Percentiles rank a stretch among this genome's conserved stretches.
These are phyloP conservation scores for Drosophila pseudoobscura DNA, from an alignment of 1,140 invertebrate species.

Conservation along the genomic window DNA sequence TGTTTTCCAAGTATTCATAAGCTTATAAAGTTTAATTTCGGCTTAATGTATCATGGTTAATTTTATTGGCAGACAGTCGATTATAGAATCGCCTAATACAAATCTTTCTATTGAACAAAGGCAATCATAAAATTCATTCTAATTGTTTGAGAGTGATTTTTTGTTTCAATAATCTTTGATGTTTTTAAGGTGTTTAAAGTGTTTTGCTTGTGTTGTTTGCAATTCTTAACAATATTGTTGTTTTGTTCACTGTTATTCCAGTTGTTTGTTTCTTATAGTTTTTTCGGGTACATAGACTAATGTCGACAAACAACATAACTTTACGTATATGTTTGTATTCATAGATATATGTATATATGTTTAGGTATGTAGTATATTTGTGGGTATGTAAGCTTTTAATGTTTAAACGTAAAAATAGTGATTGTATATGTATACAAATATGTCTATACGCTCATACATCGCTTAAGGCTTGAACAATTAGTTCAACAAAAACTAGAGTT, in stretches of 20 bases:
- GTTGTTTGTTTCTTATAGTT: neutral
- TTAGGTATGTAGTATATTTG: constrained; percentile 3
- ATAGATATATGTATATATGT: constrained; percentile 3
- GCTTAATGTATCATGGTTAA: constrained; percentile 30
- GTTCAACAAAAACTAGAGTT: no score
- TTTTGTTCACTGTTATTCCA: constrained; percentile 7
- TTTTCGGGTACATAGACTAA: constrained; percentile 27
- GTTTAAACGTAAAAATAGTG: no score
- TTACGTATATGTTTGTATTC: constrained; percentile 12
- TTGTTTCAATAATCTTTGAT: constrained; percentile 2
- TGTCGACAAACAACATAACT: constrained; percentile 27
- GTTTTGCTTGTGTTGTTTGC: neutral
- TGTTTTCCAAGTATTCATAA: constrained; percentile 40
- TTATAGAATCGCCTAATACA: constrained; percentile 44
- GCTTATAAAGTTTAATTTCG: constrained; percentile 45
- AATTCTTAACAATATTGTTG: constrained; percentile 20
- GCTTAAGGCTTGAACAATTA: neutral
- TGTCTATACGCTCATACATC: constrained; percentile 4
- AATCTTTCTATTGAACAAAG: constrained; percentile 31
- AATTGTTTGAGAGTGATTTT: constrained; percentile 39
- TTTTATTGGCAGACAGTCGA: constrained; percentile 50
- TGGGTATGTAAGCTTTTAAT: neutral
- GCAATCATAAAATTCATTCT: constrained; percentile 44
- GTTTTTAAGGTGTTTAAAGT: neutral
- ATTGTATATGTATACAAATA: no score